These are phyloP conservation scores for Notiomystis cincta DNA, from an alignment of 2,113 vertebrate species.

Conservation along the genomic window DNA sequence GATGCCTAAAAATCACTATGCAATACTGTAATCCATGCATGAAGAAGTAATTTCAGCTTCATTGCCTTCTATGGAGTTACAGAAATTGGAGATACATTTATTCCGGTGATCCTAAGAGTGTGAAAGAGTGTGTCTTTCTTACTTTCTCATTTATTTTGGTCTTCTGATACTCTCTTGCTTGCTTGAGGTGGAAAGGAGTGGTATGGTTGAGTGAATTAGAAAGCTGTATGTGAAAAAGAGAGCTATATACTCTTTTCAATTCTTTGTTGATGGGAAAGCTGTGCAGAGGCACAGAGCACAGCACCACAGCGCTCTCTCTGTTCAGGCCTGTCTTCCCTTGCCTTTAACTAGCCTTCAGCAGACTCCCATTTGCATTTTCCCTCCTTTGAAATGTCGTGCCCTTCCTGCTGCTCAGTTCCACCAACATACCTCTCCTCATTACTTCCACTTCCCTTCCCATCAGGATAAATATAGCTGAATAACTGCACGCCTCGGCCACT, in stretches of 20 bases:
- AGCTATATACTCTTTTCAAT: background rate
- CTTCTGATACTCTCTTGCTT: background rate
- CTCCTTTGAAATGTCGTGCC: constrained; percentile 1
- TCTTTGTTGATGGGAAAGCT: background rate
- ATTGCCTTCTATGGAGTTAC: background rate
- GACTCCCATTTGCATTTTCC: background rate
- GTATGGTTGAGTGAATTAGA: background rate
- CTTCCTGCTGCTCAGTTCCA: constrained; percentile 1
- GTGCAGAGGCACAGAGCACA: background rate
- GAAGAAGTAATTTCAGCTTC: constrained; percentile 25
- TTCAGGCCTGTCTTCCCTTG: background rate
- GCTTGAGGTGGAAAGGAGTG: background rate
- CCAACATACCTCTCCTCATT: background rate
- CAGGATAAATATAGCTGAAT: background rate
- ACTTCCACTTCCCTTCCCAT: background rate
- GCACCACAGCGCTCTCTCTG: background rate
- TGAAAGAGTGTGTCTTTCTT: background rate
- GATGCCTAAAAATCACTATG: background rate
- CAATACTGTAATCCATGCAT: background rate
- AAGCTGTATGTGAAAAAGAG: background rate
- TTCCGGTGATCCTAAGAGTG: background rate
- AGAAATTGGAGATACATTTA: background rate
- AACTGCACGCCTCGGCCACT: background rate
- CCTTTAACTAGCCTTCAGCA: background rate
- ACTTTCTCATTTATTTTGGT: background rate